Conservation (phyloP, 2,888 invertebrate genomes). For the Neoscelio sp. region DNA sequence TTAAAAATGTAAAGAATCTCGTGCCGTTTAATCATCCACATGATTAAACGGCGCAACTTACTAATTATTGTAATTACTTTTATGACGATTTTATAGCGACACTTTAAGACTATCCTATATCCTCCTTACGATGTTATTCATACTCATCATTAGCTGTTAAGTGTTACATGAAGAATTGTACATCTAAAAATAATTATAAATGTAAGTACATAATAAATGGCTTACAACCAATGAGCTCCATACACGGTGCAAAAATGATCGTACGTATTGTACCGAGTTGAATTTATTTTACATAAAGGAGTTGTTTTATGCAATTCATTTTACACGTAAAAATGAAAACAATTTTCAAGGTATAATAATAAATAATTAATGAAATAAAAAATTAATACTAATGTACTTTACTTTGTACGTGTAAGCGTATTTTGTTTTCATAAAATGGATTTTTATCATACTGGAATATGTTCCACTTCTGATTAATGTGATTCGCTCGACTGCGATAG, state of each 20-base stretch:
- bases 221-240: neutral
- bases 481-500: conserved; percentile 3
- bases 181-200: neutral
- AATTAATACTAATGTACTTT: too few relatives aligned
- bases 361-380: conserved; percentile 11
- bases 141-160: neutral
- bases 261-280: conserved; percentile 6
- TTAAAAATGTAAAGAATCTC: conserved; percentile 17
- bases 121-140: conserved; percentile 35
- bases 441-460: conserved; percentile 22
- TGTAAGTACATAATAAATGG: conserved; percentile 14
- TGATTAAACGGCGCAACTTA: conserved; percentile 36
- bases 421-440: conserved; percentile 25
- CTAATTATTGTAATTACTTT: conserved; percentile 49
- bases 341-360: conserved; percentile 6
- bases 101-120: too few relatives aligned
- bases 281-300: too few relatives aligned
- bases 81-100: too few relatives aligned
- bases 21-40: conserved; percentile 3
- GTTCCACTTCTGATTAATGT: conserved; percentile 29
- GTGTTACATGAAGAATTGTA: conserved; percentile 10
- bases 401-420: conserved; percentile 1
- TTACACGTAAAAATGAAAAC: conserved; percentile 29
- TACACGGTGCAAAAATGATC: neutral
- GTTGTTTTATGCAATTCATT: conserved; percentile 11